phyloP scores from a whole-genome alignment of 23 tunicate genomes.

The Ascidia mentula region DNA sequence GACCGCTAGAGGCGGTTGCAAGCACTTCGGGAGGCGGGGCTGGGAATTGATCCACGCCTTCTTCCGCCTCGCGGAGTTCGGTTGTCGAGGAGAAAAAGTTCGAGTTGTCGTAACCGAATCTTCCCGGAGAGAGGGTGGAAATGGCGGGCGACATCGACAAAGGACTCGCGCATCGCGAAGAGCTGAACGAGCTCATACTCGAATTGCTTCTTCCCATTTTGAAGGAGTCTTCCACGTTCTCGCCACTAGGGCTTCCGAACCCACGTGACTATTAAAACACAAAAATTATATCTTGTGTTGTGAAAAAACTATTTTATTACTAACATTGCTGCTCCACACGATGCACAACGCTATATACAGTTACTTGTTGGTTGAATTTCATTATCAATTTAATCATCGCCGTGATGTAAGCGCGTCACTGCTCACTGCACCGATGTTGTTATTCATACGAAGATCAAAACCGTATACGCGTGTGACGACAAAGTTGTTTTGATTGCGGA shows the following conservation, averaged over 20 bases:
- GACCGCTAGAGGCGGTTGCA: neutral
- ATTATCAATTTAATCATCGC: too few relatives aligned
- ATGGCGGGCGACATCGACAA: neutral
- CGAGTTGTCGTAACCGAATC: neutral
- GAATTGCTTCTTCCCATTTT: neutral
- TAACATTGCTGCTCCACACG: too few relatives aligned
- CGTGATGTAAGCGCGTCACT: too few relatives aligned
- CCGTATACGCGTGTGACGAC: too few relatives aligned
- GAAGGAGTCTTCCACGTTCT: neutral
- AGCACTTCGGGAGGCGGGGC: neutral
- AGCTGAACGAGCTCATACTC: constrained; percentile 1
- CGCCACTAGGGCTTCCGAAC: neutral
- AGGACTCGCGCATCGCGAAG: neutral
- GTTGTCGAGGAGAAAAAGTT: neutral
- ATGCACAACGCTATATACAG: too few relatives aligned
- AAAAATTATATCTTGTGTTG: too few relatives aligned
- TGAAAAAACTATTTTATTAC: too few relatives aligned
- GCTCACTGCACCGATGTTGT: too few relatives aligned
- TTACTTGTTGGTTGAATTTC: too few relatives aligned
- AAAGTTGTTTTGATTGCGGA: too few relatives aligned
- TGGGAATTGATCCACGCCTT: neutral
- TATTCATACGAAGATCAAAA: too few relatives aligned
- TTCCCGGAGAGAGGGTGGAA: neutral
- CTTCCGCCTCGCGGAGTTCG: neutral
- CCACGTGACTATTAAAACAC: too few relatives aligned